Evolutionary conservation across 2,888 invertebrate genomes (phyloP).

Genomic region (Leistus spinibarbis): DNA sequence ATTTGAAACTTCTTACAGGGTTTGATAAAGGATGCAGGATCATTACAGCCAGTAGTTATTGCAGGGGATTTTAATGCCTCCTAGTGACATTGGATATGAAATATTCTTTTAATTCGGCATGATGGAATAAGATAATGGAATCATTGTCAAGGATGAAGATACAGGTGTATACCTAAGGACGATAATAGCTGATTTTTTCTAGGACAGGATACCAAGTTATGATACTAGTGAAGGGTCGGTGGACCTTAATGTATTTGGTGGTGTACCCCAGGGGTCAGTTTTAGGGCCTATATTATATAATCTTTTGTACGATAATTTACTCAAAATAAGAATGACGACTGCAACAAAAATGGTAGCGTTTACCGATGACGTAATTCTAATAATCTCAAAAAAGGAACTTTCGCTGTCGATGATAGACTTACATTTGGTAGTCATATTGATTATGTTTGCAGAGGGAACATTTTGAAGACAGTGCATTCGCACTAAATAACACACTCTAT

Average conservation of each 20-base stretch:
- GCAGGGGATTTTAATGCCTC: slow-evolving; percentile 42
- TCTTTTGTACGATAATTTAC: slow-evolving; percentile 33
- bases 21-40: slow-evolving; percentile 33
- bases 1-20: slow-evolving; percentile 32
- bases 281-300: slow-evolving; percentile 37
- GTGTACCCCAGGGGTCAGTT: slow-evolving; percentile 42
- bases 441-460: background rate
- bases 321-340: slow-evolving; percentile 14
- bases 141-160: slow-evolving; percentile 14
- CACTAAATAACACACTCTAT: no score
- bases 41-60: slow-evolving; percentile 24
- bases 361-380: slow-evolving; percentile 13
- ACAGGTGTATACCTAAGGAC: slow-evolving; percentile 13
- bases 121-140: slow-evolving; percentile 33
- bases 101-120: slow-evolving; percentile 39
- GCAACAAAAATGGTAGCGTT: slow-evolving; percentile 10
- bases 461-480: no score
- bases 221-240: slow-evolving; percentile 16
- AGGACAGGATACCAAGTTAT: background rate
- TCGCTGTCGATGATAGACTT: background rate
- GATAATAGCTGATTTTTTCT: slow-evolving; percentile 22
- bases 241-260: slow-evolving; percentile 11
- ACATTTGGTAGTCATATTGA: background rate
- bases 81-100: slow-evolving; percentile 25
- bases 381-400: slow-evolving; percentile 1